Conservation (phyloP, 2,113 vertebrate species). For the Pterocles gutturalis region DNA sequence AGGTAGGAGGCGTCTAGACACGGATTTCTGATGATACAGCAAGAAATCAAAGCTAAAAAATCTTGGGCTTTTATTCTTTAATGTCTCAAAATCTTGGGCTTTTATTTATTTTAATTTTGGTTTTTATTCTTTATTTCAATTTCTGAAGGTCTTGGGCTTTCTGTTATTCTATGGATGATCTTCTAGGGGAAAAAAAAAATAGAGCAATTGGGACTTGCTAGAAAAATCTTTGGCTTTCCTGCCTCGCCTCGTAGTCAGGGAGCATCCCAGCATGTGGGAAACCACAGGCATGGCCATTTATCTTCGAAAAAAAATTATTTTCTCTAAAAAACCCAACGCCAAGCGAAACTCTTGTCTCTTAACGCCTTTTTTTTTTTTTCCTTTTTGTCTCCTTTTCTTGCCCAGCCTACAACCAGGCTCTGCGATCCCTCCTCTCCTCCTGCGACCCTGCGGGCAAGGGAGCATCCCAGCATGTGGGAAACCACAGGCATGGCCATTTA, state of each 20-base stretch:
- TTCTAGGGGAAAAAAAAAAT: too few relatives aligned
- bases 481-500: rapidly evolving
- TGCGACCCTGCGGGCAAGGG: conserved; percentile 51
- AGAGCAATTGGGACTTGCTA: neutral
- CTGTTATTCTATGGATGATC: neutral
- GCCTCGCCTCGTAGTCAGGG: rapidly evolving
- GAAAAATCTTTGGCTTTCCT: neutral
- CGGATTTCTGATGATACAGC: neutral
- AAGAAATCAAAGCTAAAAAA: neutral
- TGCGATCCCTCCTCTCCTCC: conserved; percentile 83
- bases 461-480: neutral
- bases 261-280: neutral
- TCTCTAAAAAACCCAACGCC: too few relatives aligned
- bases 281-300: rapidly evolving
- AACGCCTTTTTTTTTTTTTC: rapidly evolving
- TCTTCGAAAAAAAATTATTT: neutral
- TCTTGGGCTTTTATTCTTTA: too few relatives aligned
- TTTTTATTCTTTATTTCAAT: too few relatives aligned
- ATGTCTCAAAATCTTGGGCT: too few relatives aligned
- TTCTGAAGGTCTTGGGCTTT: too few relatives aligned
- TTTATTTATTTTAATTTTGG: too few relatives aligned
- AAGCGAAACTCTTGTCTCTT: rapidly evolving
- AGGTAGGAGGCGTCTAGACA: conserved; percentile 72
- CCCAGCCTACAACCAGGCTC: conserved; percentile 84
- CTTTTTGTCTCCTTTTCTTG: neutral